Percentiles rank a stretch among this genome's conserved stretches.
These are phyloP conservation scores for Amphimallon solstitiale DNA, from an alignment of 2,888 invertebrate species.

Conservation along the genomic window DNA sequence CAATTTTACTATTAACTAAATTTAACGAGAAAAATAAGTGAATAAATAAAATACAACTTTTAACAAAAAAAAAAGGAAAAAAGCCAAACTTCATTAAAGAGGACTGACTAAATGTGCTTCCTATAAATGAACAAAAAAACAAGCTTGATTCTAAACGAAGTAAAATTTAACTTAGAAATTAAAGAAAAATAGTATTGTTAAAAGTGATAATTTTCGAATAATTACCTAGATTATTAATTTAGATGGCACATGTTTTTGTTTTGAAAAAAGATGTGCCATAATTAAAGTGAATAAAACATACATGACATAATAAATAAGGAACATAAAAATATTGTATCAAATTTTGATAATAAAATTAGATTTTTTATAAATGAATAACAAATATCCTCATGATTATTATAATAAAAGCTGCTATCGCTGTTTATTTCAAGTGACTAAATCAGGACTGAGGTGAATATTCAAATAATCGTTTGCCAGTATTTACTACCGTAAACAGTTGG, in stretches of 20 bases:
- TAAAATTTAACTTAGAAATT: slow-evolving; percentile 1
- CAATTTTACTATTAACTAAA: slow-evolving; percentile 12
- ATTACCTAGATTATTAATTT: background rate
- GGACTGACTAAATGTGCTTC: slow-evolving; percentile 37
- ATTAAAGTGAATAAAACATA: background rate
- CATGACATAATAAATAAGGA: no score
- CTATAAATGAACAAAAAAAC: slow-evolving; percentile 1
- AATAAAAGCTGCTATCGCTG: slow-evolving; percentile 13
- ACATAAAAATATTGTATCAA: slow-evolving; percentile 17
- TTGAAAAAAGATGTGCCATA: slow-evolving; percentile 24
- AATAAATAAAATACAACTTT: slow-evolving; percentile 11
- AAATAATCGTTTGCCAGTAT: no score
- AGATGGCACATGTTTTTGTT: background rate
- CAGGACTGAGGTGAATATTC: no score
- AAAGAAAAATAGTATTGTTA: slow-evolving; percentile 20
- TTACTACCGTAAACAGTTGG: no score
- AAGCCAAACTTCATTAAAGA: slow-evolving; percentile 29
- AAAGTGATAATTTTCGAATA: slow-evolving; percentile 20
- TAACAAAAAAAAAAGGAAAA: slow-evolving; percentile 17
- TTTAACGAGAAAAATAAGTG: background rate
- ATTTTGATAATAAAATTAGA: slow-evolving; percentile 30
- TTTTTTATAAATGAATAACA: slow-evolving; percentile 16
- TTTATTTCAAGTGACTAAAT: slow-evolving; percentile 20
- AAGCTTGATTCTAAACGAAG: slow-evolving; percentile 28
- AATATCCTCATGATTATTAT: no score